Evolutionary conservation across 2,888 invertebrate genomes (phyloP).

Genomic region (Julus scanicus): DNA sequence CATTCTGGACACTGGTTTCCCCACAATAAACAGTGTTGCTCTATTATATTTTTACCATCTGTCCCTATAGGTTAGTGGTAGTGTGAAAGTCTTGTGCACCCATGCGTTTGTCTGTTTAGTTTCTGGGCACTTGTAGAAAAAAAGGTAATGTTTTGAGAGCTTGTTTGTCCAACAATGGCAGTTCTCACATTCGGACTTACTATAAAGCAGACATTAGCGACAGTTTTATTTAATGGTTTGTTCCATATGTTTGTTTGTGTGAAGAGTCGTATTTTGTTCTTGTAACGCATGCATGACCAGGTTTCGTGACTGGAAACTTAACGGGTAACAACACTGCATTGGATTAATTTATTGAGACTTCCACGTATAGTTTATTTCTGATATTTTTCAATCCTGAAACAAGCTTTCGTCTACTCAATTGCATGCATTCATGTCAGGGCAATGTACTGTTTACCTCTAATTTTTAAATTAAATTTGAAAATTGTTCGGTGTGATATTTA

Average conservation of each 20-base stretch:
- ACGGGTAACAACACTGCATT: not conserved
- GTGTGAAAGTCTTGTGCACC: too few relatives aligned
- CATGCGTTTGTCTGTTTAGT: too few relatives aligned
- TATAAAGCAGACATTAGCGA: not conserved
- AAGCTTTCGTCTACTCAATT: not conserved
- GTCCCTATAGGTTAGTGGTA: too few relatives aligned
- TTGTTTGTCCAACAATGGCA: not conserved
- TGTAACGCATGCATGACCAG: not conserved
- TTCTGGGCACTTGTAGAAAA: not conserved
- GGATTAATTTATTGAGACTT: not conserved
- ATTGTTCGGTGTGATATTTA: conserved; percentile 45
- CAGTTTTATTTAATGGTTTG: not conserved
- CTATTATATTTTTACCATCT: too few relatives aligned
- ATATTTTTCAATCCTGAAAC: conserved; percentile 13
- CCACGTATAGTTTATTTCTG: not conserved
- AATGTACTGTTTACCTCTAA: conserved; percentile 47
- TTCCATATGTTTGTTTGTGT: not conserved
- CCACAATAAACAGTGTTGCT: too few relatives aligned
- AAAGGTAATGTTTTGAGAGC: not conserved
- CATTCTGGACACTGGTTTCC: too few relatives aligned
- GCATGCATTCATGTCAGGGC: conserved; percentile 21
- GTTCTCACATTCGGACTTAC: not conserved
- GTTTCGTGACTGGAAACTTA: not conserved
- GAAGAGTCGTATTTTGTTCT: not conserved
- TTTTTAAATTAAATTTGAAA: conserved; percentile 43